Conservation (phyloP, 2,797 vertebrate species). For the Danio aesculapii region DNA sequence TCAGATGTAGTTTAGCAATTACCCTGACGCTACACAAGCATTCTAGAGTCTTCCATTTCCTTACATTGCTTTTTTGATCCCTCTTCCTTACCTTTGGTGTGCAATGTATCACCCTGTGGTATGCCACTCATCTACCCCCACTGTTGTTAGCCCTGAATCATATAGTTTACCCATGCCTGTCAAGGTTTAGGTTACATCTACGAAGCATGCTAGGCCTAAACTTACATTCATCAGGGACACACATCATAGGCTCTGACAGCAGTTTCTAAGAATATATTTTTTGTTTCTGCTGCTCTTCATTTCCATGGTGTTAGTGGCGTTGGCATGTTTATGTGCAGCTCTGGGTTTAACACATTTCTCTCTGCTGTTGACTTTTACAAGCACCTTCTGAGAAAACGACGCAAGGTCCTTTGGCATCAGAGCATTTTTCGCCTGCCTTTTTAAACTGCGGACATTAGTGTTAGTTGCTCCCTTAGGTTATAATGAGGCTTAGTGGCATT, state of each 20-base stretch:
- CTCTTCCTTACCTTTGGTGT: slow-evolving; percentile 40
- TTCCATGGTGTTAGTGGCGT: slow-evolving; percentile 29
- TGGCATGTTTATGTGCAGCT: slow-evolving; percentile 32
- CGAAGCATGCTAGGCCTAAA: slow-evolving; percentile 50
- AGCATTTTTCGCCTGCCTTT: neutral
- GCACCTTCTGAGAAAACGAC: slow-evolving; percentile 2
- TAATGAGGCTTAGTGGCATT: neutral
- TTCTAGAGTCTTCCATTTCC: slow-evolving; percentile 10
- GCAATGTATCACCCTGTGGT: slow-evolving; percentile 50
- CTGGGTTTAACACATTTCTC: slow-evolving; percentile 18
- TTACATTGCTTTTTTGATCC: slow-evolving; percentile 43
- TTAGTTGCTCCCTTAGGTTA: neutral
- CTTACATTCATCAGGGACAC: slow-evolving; percentile 52
- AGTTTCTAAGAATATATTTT: slow-evolving; percentile 63
- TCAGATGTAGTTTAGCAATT: neutral
- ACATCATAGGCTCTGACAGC: slow-evolving; percentile 61
- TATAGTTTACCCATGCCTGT: slow-evolving; percentile 52
- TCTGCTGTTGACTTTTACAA: neutral
- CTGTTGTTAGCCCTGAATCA: slow-evolving; percentile 61
- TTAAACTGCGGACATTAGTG: neutral
- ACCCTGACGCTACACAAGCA: neutral
- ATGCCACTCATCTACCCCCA: slow-evolving; percentile 46
- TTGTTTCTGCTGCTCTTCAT: slow-evolving; percentile 54
- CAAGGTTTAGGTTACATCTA: slow-evolving; percentile 62
- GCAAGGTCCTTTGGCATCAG: neutral